phyloP scores from a whole-genome alignment of 2,113 vertebrate genomes.

The Paracanthobrama guichenoti region DNA sequence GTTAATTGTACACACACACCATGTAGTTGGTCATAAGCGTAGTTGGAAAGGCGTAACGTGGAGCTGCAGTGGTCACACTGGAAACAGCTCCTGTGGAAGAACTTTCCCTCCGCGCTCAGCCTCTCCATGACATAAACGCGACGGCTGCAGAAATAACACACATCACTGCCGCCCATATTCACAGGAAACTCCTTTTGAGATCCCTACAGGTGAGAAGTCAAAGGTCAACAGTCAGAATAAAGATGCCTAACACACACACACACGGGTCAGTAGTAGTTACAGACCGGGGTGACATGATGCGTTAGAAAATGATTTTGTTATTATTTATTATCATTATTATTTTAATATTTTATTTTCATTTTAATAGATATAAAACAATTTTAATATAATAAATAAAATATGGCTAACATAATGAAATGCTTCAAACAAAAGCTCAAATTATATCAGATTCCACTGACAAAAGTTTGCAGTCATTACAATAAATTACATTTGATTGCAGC shows the following conservation, averaged over 20 bases:
- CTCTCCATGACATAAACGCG: slow-evolving; percentile 95
- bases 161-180: slow-evolving; percentile 73
- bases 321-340: neutral
- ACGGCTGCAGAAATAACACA: slow-evolving; percentile 88
- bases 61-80: slow-evolving; percentile 84
- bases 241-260: neutral
- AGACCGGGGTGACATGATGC: neutral
- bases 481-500: neutral
- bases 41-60: slow-evolving; percentile 80
- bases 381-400: neutral
- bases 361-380: neutral
- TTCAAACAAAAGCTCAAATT: neutral
- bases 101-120: slow-evolving; percentile 90
- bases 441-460: neutral
- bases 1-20: slow-evolving; percentile 67
- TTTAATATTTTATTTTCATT: neutral
- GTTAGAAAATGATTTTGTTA: neutral
- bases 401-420: neutral
- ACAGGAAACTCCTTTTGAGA: slow-evolving; percentile 30
- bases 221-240: neutral
- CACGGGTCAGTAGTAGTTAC: too few species aligned
- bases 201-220: slow-evolving; percentile 13
- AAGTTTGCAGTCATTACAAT: neutral
- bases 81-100: slow-evolving; percentile 97
- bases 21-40: slow-evolving; percentile 79